These are phyloP conservation scores for Exaiptasia diaphana DNA, from an alignment of 64 coral and sea anemone species.

Conservation along the genomic window DNA sequence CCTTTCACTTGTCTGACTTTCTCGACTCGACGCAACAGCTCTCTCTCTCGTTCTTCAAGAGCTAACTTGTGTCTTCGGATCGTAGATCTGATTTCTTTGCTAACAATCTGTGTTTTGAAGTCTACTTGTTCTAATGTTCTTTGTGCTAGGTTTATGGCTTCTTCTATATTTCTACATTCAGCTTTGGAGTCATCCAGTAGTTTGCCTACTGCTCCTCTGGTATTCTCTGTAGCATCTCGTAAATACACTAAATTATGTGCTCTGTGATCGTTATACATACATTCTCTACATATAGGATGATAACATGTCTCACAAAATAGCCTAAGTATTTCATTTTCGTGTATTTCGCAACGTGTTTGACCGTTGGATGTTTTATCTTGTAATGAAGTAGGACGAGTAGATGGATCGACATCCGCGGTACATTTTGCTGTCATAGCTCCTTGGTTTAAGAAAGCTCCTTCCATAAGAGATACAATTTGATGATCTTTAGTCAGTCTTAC, in stretches of 20 bases:
- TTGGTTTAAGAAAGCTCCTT: slow-evolving; percentile 57
- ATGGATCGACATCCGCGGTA: slow-evolving; percentile 18
- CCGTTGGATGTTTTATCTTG: slow-evolving; percentile 44
- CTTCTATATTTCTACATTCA: slow-evolving; percentile 81
- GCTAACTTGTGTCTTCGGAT: slow-evolving; percentile 91
- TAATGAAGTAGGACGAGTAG: slow-evolving; percentile 22
- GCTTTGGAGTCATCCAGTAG: slow-evolving; percentile 71
- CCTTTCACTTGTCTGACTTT: slow-evolving; percentile 98
- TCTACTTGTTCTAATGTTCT: slow-evolving; percentile 80
- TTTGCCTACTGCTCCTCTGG: slow-evolving; percentile 78
- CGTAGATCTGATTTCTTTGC: slow-evolving; percentile 82
- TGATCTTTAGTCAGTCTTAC: slow-evolving; percentile 95
- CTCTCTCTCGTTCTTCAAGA: slow-evolving; percentile 87
- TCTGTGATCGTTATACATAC: slow-evolving; percentile 80
- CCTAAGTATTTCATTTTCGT: slow-evolving; percentile 84
- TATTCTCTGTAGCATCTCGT: slow-evolving; percentile 78
- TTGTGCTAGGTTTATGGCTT: slow-evolving; percentile 67
- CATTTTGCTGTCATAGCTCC: slow-evolving; percentile 23
- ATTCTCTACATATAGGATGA: slow-evolving; percentile 83
- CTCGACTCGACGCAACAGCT: slow-evolving; percentile 89
- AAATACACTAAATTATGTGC: slow-evolving; percentile 91
- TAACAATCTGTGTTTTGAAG: slow-evolving; percentile 75
- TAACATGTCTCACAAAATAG: slow-evolving; percentile 94
- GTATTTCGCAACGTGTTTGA: slow-evolving; percentile 64
- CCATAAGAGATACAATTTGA: slow-evolving; percentile 84